Evolutionary conservation across 2,888 invertebrate genomes (phyloP), one percentile per base, ranked within the genome.

Genomic region (Caenorhabditis parvicauda): DNA sequence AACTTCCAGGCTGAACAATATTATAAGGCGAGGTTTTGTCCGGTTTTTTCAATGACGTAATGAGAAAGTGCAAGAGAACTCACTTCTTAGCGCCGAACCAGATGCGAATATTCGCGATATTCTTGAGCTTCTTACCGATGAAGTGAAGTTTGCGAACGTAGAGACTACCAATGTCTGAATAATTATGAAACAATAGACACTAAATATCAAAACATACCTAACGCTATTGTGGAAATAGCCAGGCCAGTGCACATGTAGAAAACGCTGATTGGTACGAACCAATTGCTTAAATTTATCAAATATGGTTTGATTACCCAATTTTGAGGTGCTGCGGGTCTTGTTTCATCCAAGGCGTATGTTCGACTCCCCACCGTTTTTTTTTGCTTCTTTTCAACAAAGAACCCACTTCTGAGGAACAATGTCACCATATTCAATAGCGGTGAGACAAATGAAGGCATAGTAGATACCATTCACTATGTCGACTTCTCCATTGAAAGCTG

Each of bases 381-480:
- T 38, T 22, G 29, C 22, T 2, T 19, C 12, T 22, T 19, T 48
- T 35, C 9, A 28, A 12, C 29, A 45, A n/a, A n/a, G n/a, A n/a
- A n/a, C n/a, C n/a, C 3, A 74, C 74, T 67, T 74, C 57, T 70
- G 53, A 1, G 77, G 76, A 35, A 79, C 67, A 25, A 79, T 64
- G 52, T 74, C 74, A 14, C 79, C 79, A 54, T 74, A 79, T 61
- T 79, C 79, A 47, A 79, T 79, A 28, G 79, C 79, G 6, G 78
- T 79, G 35, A 79, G 67, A 54, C 79, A 79, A 12, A 79, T 67
- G 47, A 75, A 74, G 0, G 71, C 72, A 43, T 70, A 76, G 57
- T 77, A 79, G 24, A 79, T 68, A 2, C 79, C 79, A 39, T 77
- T 76, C 64, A 79, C 70, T 59, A 79, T 79, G 46, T 79, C 78